These are phyloP conservation scores for Muscidifurax raptorellus DNA, from an alignment of 1,140 invertebrate species.

Conservation along the genomic window DNA sequence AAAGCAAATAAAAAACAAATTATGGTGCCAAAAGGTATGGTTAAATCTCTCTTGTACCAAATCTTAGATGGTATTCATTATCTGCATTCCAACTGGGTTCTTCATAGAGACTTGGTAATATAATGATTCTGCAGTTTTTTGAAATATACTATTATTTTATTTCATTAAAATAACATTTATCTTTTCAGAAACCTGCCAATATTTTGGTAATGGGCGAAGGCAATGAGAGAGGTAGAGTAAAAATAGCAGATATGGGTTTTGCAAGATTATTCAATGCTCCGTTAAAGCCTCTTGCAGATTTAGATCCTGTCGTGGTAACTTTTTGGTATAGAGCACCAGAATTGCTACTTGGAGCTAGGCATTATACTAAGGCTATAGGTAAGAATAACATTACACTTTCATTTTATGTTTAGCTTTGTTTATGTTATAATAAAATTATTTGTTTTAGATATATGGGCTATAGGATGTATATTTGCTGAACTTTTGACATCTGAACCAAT, in stretches of 20 bases:
- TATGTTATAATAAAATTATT: slow-evolving; percentile 11
- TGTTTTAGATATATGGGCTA: slow-evolving; percentile 98
- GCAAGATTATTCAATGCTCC: slow-evolving; percentile 99
- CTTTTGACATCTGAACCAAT: slow-evolving; percentile 98
- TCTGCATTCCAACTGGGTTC: slow-evolving; percentile 99
- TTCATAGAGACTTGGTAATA: slow-evolving; percentile 96
- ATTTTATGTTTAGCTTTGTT: neutral
- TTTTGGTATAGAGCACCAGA: slow-evolving; percentile 99
- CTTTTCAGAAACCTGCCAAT: slow-evolving; percentile 96
- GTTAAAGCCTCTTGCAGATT: slow-evolving; percentile 96
- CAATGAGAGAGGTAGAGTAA: slow-evolving; percentile 95
- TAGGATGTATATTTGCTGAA: slow-evolving; percentile 99
- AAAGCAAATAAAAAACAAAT: slow-evolving; percentile 98
- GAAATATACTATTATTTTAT: slow-evolving; percentile 29
- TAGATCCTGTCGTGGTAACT: slow-evolving; percentile 99
- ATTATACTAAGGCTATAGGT: slow-evolving; percentile 99
- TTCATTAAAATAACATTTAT: slow-evolving; percentile 27
- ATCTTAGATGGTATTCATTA: slow-evolving; percentile 99
- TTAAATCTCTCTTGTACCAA: slow-evolving; percentile 98
- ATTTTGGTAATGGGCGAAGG: slow-evolving; percentile 99
- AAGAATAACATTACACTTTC: slow-evolving; percentile 60
- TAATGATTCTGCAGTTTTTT: neutral
- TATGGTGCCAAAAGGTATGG: slow-evolving; percentile 97
- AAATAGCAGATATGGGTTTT: slow-evolving; percentile 99
- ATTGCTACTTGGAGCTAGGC: slow-evolving; percentile 94